Base-by-base conservation (phyloP, 2,113 vertebrate genomes). In the Rhea pennata region DNA sequence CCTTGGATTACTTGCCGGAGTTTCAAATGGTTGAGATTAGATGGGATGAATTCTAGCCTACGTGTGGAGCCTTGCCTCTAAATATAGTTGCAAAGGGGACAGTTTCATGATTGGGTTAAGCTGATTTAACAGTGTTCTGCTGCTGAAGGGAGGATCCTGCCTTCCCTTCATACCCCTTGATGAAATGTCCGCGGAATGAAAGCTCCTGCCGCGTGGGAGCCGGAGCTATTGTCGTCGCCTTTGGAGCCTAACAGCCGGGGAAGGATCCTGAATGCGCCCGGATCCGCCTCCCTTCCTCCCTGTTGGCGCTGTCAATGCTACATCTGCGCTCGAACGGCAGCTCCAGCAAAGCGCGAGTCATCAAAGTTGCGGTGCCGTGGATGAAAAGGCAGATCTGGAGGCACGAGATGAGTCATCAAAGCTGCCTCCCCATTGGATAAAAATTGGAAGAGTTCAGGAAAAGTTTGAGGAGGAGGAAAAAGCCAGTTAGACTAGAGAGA, bases 231-330 rank as follows among this genome's bases (percentile, higher is more conserved):
- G 86, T 76, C 6, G 79, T 56, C 14, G 3, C 59, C 83, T 85
- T 39, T 66, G 1, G 71, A 75, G 82, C 3, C 16, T 84, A 90
- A 94, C 21, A 74, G 40, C 8, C 0, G 58, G 92, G 96, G 93
- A 95, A 95, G 67, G n/a, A 86, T 91, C 83, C 15, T 79, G 91
- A 92, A 90, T 90, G 93, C 62, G 31, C 7, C 72, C 15, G 56
- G 7, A 67, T 85, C 91, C 91, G 2, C 96, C 88, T 93, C 86
- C 82, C 62, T 62, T 74, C 93, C 93, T 95, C 90, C 80, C 90
- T 4, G 5, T 44, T 15, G 83, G 42, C 90, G 87, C 84, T 40
- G 15, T 96, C 94, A 88, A 83, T 76, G 94, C 79, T 86, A 19
- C 93, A 46, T 64, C 75, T 90, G 94, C 88, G 91, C 42, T 7